Evolutionary conservation across 2,113 vertebrate genomes (phyloP).

Genomic region (Conger conger): DNA sequence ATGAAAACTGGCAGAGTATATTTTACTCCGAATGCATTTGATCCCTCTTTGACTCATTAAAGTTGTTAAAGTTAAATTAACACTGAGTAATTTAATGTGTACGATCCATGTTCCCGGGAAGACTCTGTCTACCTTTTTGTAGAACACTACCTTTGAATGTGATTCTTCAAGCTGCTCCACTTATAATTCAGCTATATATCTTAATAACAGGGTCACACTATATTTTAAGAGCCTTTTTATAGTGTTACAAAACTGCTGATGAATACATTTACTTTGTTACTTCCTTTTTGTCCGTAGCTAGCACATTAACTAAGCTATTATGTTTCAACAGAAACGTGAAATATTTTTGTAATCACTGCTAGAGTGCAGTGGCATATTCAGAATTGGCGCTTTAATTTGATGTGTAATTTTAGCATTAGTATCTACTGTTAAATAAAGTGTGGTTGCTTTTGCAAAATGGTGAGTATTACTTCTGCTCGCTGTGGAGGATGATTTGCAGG

Average conservation of each 20-base stretch:
- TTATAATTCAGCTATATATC: background rate
- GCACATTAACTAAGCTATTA: background rate
- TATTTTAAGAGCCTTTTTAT: conserved; percentile 5
- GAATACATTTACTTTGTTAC: background rate
- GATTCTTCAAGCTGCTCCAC: background rate
- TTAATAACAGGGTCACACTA: background rate
- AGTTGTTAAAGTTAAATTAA: no score
- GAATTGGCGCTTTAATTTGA: background rate
- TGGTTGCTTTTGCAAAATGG: no score
- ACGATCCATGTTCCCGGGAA: background rate
- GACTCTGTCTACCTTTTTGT: background rate
- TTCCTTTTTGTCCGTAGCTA: background rate
- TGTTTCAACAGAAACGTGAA: background rate
- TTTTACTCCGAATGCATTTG: no score
- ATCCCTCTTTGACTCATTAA: no score
- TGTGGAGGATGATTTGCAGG: background rate
- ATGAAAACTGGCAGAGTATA: no score
- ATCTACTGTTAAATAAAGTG: background rate
- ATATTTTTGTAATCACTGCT: background rate
- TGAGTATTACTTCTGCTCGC: no score
- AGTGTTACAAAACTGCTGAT: background rate
- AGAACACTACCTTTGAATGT: background rate
- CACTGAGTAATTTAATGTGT: no score
- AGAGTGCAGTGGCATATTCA: background rate
- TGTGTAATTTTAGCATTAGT: background rate